Conservation (phyloP, 2,113 vertebrate species). For the Marmota flaviventris region DNA sequence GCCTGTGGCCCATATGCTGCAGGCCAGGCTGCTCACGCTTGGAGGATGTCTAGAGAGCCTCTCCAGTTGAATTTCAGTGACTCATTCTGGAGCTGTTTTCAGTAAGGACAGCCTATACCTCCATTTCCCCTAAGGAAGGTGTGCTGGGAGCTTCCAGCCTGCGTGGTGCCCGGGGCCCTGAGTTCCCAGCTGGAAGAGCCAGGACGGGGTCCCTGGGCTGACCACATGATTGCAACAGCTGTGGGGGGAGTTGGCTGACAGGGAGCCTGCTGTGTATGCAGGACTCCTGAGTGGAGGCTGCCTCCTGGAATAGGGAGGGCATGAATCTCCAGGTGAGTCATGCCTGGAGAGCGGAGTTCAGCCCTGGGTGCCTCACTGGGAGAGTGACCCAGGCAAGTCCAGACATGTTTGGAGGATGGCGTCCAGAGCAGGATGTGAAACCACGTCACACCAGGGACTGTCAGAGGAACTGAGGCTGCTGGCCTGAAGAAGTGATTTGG, state of each 20-base stretch:
- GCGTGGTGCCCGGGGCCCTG: background rate
- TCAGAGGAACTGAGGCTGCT: background rate
- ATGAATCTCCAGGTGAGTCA: rapidly evolving
- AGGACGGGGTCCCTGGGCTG: background rate
- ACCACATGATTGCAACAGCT: background rate
- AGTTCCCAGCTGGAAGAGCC: too few species aligned
- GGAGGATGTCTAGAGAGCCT: background rate
- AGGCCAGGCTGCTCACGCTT: background rate
- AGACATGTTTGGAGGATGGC: background rate
- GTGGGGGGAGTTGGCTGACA: background rate
- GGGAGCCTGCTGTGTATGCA: background rate
- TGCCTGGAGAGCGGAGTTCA: background rate
- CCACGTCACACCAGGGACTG: background rate
- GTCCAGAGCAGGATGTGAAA: constrained; percentile 18
- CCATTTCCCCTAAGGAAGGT: background rate
- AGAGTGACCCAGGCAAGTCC: background rate
- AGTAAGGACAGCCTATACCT: background rate
- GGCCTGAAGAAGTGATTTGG: background rate
- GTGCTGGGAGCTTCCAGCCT: background rate
- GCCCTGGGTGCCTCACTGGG: background rate
- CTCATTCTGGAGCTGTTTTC: background rate
- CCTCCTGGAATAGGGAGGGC: rapidly evolving
- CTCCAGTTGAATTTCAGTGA: too few species aligned
- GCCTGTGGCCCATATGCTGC: background rate
- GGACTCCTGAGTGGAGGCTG: rapidly evolving